Conservation (phyloP, 2,888 invertebrate species). For the Andrena minutula region DNA sequence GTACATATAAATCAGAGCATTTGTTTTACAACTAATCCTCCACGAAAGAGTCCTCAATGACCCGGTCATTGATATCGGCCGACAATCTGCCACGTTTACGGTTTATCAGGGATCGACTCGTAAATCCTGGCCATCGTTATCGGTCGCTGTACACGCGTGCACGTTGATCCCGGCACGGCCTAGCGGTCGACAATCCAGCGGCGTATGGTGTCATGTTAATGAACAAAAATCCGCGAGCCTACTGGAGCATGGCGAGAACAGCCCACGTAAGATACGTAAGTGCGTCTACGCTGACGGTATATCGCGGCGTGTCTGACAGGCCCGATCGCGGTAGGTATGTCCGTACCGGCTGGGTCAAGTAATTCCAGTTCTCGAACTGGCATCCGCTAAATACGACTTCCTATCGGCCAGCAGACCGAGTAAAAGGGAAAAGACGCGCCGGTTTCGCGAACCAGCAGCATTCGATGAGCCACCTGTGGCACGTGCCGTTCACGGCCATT, state of each 20-base stretch:
- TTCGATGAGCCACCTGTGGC: conserved; percentile 69
- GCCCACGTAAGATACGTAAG: conserved; percentile 61
- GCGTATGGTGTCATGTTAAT: conserved; percentile 72
- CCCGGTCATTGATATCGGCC: conserved; percentile 8
- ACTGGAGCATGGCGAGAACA: conserved; percentile 75
- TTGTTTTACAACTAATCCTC: conserved; percentile 12
- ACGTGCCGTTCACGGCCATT: conserved; percentile 61
- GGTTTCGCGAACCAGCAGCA: conserved; percentile 67
- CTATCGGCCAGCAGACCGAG: conserved; percentile 36
- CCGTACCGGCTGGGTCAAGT: conserved; percentile 47
- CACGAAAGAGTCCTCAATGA: conserved; percentile 13
- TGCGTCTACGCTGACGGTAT: conserved; percentile 41
- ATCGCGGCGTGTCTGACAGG: conserved; percentile 41
- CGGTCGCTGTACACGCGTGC: conserved; percentile 41
- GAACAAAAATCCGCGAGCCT: conserved; percentile 74
- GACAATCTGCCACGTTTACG: conserved; percentile 30
- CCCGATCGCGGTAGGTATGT: conserved; percentile 36
- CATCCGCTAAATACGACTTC: conserved; percentile 28
- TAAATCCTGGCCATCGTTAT: conserved; percentile 61
- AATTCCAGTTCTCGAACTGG: conserved; percentile 60
- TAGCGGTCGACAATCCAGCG: conserved; percentile 43
- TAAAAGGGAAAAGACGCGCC: conserved; percentile 62
- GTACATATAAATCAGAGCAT: conserved; percentile 22
- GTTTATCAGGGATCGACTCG: conserved; percentile 47
- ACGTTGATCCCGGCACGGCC: conserved; percentile 12